phyloP scores from a whole-genome alignment of 2,113 vertebrate genomes.

The Gasterosteus nipponicus region DNA sequence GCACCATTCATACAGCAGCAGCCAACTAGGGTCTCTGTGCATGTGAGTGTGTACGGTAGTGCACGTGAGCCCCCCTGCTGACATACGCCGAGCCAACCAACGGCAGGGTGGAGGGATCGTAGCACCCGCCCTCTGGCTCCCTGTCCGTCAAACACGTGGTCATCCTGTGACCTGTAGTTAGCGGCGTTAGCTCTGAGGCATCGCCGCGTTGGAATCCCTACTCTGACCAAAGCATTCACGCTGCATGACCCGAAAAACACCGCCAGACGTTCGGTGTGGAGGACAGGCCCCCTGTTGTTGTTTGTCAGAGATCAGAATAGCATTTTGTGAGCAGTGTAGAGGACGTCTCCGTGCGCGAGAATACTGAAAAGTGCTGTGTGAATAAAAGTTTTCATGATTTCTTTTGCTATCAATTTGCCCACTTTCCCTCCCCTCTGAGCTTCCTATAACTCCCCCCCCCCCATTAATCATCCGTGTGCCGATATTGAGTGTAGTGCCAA shows the following conservation, averaged over 20 bases:
- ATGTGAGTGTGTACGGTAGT: not conserved
- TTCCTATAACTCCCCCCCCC: conserved; percentile 1
- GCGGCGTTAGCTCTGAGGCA: not conserved
- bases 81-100: not conserved
- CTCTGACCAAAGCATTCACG: too few species aligned
- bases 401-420: not conserved
- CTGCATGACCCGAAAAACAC: too few species aligned
- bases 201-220: too few species aligned
- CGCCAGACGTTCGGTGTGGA: too few species aligned
- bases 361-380: not conserved
- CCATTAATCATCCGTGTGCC: conserved; percentile 67
- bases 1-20: not conserved
- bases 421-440: conserved; percentile 6
- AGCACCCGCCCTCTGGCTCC: too few species aligned
- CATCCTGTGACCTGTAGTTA: not conserved
- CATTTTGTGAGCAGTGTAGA: too few species aligned
- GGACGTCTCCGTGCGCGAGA: too few species aligned
- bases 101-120: not conserved
- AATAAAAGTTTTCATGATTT: not conserved
- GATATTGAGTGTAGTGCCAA: conserved; percentile 74
- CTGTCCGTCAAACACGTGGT: not conserved
- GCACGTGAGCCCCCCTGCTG: not conserved
- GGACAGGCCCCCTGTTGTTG: too few species aligned
- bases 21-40: not conserved
- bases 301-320: too few species aligned